Base-by-base conservation (phyloP, 2,888 invertebrate genomes). In the Polylopha cassiicola region DNA sequence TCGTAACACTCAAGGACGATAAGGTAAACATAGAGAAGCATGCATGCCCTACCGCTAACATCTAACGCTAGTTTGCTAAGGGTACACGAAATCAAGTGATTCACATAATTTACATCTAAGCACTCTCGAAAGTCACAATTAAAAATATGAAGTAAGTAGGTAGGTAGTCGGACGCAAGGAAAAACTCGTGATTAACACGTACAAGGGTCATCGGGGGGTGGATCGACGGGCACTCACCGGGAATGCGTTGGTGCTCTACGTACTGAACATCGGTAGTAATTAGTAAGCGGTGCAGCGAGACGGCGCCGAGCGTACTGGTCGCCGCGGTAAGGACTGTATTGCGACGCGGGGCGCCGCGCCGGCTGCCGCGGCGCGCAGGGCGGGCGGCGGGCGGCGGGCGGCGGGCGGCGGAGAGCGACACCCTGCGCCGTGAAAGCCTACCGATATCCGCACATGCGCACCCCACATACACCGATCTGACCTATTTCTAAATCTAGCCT, bases 1-100 rank as follows among this genome's bases (percentile, higher is more conserved):
- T 59, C 57, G 53, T 55, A 60, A 77, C 76, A 79, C 74, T 72
- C 61, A 67, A 69, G 64, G 66, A 73, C 61, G 63, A 51, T 55
- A 60, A 56, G 65, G 58, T 61, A 65, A 65, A 75, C 73, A 78
- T 64, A 77, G 63, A 73, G 53, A 75, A 73, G 73, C 82, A 81
- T 82, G 84, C 82, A 78, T 73, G 71, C 71, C 77, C 73, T 79
- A 74, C 67, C 68, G 58, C 79, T 79, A 78, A 74, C 65, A 65
- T 65, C 77, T 79, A 41, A 30, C 36, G 24, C 41, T 41, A 80
- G 57, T 68, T 60, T 58, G 52, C 77, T 75, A 79, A 62, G 51
- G 62, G 61, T 57, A 59, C 55, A 62, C 61, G 55, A 53, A 63
- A 46, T 61, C 47, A 50, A 55, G 57, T 64, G 61, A 60, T 64